Base-by-base conservation (phyloP, 2,797 vertebrate genomes). In the Danio choprae region DNA sequence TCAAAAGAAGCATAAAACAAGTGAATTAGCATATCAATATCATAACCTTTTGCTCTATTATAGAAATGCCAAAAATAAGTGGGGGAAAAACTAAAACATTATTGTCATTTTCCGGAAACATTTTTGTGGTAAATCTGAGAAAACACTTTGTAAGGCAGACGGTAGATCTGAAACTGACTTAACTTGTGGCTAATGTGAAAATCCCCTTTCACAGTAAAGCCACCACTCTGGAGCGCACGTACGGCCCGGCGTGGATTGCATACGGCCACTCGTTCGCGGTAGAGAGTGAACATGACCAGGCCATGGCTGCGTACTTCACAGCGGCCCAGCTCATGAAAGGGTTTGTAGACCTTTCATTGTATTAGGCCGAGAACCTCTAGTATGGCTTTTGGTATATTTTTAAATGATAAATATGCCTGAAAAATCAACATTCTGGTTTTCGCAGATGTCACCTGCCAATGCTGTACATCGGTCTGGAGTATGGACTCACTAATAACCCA, bases 301-400 rank as follows among this genome's bases (percentile, higher is more conserved):
- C 98, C 7, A 99, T 99, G 98, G 98, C 98, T 58, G 98, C 98
- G 0, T 99, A 99, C 84, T 99, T 99, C 88, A 99, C 98, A 38
- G 98, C 98, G 40, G 96, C 98, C 0, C 98, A 99, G 91, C 94
- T 99, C 73, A 99, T 99, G 98, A 99, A 99, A 93, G 97, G 98
- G 98, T 99, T 89, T 4, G 91, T 87, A 10, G 11, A 73, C 15
- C 40, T 82, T 22, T 43, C 15, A 16, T 6, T 43, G 1, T 6
- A 43, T 43, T 1, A 29, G 8, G 12, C n/a, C 18, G 18, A 62
- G 43, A 15, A 74, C 43, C 0, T 59, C 6, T 50, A 20, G 7
- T 40, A 16, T 22, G n/a, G 41, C 5, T 43, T 67, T 43, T 46
- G 3, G 3, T 3, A 29, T 29, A 29, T 29, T 29, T 29, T 3